Conservation (phyloP, 2,888 invertebrate species). For the Spialia ferax region DNA sequence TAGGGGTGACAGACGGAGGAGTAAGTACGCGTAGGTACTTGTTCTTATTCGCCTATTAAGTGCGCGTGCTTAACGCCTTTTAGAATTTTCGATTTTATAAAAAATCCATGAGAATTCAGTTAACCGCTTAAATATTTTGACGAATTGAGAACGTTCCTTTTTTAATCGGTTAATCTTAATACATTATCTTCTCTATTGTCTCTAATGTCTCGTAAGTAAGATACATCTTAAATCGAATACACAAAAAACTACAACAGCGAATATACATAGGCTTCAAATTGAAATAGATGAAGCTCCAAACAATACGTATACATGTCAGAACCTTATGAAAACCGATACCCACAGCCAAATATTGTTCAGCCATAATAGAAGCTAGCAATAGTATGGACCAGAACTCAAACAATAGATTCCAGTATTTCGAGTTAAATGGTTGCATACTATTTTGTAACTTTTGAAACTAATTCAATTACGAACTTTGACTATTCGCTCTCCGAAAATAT, state of each 20-base stretch:
- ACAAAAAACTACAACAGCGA: neutral
- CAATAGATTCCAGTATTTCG: conserved; percentile 20
- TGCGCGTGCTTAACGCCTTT: no score
- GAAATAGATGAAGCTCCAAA: neutral
- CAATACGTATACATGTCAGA: neutral
- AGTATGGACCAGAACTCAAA: conserved; percentile 7
- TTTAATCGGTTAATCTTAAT: no score
- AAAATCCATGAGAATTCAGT: no score
- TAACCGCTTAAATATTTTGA: no score
- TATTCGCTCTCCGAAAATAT: conserved; percentile 1
- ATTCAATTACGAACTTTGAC: conserved; percentile 23
- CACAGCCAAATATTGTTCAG: neutral
- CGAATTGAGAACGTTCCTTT: no score
- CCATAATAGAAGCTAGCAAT: neutral
- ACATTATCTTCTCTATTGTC: no score
- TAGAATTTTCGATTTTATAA: no score
- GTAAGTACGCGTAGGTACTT: no score
- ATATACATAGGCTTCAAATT: neutral
- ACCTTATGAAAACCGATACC: neutral
- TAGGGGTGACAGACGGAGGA: no score
- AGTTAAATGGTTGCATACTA: conserved; percentile 22
- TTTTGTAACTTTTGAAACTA: conserved; percentile 21
- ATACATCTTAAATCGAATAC: neutral
- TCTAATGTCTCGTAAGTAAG: no score
- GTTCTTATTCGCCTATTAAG: no score